phyloP scores from a whole-genome alignment of 2,797 vertebrate genomes.

The Pelodytes ibericus region DNA sequence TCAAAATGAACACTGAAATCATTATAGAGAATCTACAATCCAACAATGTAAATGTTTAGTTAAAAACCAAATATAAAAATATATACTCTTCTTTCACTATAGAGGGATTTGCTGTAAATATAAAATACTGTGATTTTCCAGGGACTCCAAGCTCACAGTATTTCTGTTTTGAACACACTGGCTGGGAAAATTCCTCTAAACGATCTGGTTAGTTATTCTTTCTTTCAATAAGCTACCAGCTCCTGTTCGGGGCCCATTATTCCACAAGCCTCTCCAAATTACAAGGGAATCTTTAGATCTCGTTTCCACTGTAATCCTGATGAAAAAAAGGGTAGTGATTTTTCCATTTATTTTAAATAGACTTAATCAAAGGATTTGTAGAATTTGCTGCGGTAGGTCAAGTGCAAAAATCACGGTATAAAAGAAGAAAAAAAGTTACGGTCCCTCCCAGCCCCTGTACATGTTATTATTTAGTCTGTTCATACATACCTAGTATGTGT shows the following conservation, averaged over 20 bases:
- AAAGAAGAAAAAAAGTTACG: slow-evolving; percentile 5
- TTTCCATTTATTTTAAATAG: slow-evolving; percentile 78
- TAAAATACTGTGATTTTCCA: neutral
- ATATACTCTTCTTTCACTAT: too few relatives aligned
- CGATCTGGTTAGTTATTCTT: slow-evolving; percentile 67
- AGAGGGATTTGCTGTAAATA: too few relatives aligned
- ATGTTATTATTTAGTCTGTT: neutral
- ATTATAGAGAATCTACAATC: too few relatives aligned
- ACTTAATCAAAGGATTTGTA: slow-evolving; percentile 74
- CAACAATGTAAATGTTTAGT: too few relatives aligned
- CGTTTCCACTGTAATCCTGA: slow-evolving; percentile 74
- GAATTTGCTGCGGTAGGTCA: slow-evolving; percentile 83
- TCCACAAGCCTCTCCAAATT: slow-evolving; percentile 70
- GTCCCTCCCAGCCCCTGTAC: neutral
- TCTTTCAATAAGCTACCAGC: slow-evolving; percentile 70
- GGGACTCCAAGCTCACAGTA: slow-evolving; percentile 63
- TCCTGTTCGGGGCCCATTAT: slow-evolving; percentile 72
- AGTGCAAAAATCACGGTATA: slow-evolving; percentile 70
- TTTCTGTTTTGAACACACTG: slow-evolving; percentile 73
- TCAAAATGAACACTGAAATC: too few relatives aligned
- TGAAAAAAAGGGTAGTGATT: slow-evolving; percentile 68
- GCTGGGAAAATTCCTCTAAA: slow-evolving; percentile 74
- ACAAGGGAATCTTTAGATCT: slow-evolving; percentile 77
- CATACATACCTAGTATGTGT: neutral
- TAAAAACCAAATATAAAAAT: too few relatives aligned